Base-by-base conservation (phyloP, 2,888 invertebrate species). In the Rotaria sp. region DNA sequence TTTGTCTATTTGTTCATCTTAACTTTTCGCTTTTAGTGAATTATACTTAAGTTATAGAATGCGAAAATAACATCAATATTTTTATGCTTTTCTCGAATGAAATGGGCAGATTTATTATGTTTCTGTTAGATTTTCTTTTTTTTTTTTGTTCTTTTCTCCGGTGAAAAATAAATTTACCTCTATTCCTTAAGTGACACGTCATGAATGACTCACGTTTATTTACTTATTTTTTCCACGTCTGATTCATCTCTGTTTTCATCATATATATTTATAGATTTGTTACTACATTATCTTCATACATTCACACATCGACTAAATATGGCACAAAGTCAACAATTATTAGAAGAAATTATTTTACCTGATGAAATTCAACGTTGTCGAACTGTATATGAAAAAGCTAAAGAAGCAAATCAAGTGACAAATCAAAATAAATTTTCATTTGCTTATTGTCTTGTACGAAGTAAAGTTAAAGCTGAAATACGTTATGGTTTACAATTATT, bases 391-490 rank as follows among this genome's bases (percentile, higher is more conserved):
- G 95, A 90, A 88, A 95, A 96, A 90, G 91, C 94, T 50, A 93
- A 94, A 87, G 93, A 93, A 88, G 94, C 94, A 41, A 88, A 88
- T 11, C 92, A 93, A 86, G 94, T 95, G 24, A 94, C 95, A 80
- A 94, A 94, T 88, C 95, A 95, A 90, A 94, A 95, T 35, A 95
- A 96, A 91, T 98, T 98, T 91, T 96, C 96, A 90, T 98, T 97
- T 92, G 96, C 97, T 0, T 96, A 96, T 94, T 97, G 96, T 91
- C 92, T 98, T 88, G 96, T 97, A 41, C 90, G 93, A 86, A 91
- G 91, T 88, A 90, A 89, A 87, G 89, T 89, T 84, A 93, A 95
- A 0, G 94, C 94, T 80, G 97, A 98, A 90, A 95, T 97, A 84
- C 93, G 94, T 89, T 96, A 95, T 93, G 98, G 98, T 41, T 95